A percentile compares a stretch with the other conserved stretches of the same genome.
These are phyloP conservation scores for Teleogryllus occipitalis DNA, from an alignment of 1,140 invertebrate genomes.

Conservation along the genomic window DNA sequence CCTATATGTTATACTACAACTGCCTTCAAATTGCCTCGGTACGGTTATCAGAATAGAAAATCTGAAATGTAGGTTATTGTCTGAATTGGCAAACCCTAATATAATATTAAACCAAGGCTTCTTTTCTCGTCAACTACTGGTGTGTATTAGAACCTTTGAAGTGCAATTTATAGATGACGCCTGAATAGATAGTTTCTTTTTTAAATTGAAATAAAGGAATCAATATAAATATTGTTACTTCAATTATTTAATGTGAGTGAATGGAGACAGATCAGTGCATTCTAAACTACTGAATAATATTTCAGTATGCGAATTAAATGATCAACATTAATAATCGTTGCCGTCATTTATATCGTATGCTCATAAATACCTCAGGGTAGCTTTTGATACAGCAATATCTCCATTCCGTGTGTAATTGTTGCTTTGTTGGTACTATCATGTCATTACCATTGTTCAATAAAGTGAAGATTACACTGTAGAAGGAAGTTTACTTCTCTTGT, in stretches of 20 bases:
- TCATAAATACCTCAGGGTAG: constrained; percentile 4
- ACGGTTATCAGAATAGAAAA: background rate
- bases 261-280: background rate
- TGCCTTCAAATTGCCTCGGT: background rate
- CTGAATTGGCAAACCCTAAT: background rate
- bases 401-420: background rate
- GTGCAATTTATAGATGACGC: constrained; percentile 4
- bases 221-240: background rate
- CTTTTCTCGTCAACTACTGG: background rate
- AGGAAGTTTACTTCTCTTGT: background rate
- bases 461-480: background rate
- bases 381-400: constrained; percentile 5
- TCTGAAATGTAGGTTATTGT: background rate
- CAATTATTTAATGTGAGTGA: background rate
- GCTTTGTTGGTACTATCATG: background rate
- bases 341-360: background rate
- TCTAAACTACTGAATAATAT: background rate
- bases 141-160: background rate
- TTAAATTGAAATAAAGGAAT: background rate
- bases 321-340: background rate
- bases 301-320: background rate
- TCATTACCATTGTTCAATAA: background rate
- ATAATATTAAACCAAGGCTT: background rate
- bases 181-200: constrained; percentile 1
- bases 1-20: background rate